Evolutionary conservation across 2,113 vertebrate species (phyloP), one percentile per base, ranked within the genome.

Genomic region (Mesembrinibis cayennensis): DNA sequence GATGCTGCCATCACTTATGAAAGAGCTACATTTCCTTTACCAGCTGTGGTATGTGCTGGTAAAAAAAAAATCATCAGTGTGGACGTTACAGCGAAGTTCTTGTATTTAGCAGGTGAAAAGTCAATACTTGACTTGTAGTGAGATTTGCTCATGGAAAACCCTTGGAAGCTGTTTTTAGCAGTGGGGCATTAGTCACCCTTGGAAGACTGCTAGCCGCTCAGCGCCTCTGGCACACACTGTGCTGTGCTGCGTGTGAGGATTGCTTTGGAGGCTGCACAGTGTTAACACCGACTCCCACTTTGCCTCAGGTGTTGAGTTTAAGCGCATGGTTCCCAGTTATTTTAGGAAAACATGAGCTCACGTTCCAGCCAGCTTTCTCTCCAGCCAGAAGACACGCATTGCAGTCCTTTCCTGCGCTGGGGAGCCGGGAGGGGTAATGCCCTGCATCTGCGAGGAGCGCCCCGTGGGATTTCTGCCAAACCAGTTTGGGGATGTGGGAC

Each of bases 341-440:
- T 96, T 96, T 95, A 95, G 97, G 95, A 97, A 97, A 97, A 92
- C 81, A 77, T 26, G 32, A 98, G 83, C 69, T 76, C 97, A 95
- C 11, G 2, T 93, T 97, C 93, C 95, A 95, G 71, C 66, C 71
- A 81, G 74, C 70, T 79, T 86, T 23, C 82, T 84, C 4, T 30
- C 34, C 53, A 50, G 76, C 55, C 52, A 82, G 29, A 79, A 74
- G 63, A 63, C 22, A 38, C 29, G 56, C 6, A 13, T 59, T 65
- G 79, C 11, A 20, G 83, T 89, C 47, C 72, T 94, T 52, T 59
- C 42, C 14, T 91, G 58, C 3, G 22, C 63, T 61, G 34, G 14
- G 63, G 73, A 69, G 58, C 50, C 12, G 27, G 80, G 52, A 76
- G 49, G 19, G 50, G 26, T 53, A 65, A 65, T 47, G 76, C 29